Evolutionary conservation across 2,113 vertebrate species (phyloP).

Genomic region (Pelecanoides urinatrix): DNA sequence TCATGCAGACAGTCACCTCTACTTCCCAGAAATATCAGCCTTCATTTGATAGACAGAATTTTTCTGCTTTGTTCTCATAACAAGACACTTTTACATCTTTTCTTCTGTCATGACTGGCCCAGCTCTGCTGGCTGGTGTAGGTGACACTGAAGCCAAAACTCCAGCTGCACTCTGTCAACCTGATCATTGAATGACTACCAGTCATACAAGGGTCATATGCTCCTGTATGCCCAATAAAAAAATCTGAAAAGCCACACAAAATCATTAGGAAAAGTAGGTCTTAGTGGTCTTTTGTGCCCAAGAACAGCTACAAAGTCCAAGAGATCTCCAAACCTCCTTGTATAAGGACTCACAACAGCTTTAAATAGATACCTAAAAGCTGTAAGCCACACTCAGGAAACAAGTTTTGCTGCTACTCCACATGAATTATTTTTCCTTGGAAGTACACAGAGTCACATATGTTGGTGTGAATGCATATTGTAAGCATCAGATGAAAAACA

Average conservation of each 20-base stretch:
- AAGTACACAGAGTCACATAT: background rate
- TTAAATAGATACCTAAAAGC: background rate
- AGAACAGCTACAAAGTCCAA: background rate
- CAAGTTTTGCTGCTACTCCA: background rate
- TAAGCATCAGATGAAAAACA: background rate
- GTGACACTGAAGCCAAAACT: background rate
- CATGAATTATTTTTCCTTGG: background rate
- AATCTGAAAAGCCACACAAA: background rate
- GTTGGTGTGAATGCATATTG: background rate
- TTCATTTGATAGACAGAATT: background rate
- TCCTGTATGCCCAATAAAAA: background rate
- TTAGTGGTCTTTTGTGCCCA: background rate
- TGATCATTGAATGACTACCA: background rate
- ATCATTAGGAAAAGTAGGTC: background rate
- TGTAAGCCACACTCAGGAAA: background rate
- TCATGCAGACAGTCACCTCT: background rate
- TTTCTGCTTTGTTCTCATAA: background rate
- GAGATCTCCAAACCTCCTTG: background rate
- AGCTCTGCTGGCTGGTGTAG: background rate
- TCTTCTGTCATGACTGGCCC: background rate
- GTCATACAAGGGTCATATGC: background rate
- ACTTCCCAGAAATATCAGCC: background rate
- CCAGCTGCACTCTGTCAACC: background rate
- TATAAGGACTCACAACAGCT: background rate
- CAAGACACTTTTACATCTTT: background rate